phyloP scores from a whole-genome alignment of 1,140 invertebrate genomes.

The Olivierus martensii region DNA sequence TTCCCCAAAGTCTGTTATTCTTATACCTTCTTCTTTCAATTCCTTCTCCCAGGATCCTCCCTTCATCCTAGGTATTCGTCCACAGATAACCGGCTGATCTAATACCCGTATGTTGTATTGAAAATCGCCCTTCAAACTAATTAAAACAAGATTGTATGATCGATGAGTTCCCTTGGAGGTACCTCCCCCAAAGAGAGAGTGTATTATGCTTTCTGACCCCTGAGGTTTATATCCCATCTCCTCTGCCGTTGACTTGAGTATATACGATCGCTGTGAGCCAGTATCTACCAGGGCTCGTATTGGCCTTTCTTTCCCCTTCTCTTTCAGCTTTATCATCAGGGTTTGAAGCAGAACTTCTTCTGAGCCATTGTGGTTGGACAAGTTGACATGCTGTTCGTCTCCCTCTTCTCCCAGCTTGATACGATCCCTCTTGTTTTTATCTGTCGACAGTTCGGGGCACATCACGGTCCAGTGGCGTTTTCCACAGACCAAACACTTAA shows the following conservation, averaged over 20 bases:
- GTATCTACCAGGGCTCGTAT: neutral
- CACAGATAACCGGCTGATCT: too few species aligned
- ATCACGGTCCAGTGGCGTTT: constrained; percentile 1
- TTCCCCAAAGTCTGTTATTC: too few species aligned
- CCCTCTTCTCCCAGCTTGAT: neutral
- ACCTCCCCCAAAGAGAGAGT: neutral
- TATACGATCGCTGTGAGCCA: neutral
- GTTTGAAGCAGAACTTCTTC: neutral
- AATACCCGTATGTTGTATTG: too few species aligned
- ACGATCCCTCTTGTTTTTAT: neutral
- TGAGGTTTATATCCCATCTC: neutral
- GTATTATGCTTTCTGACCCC: neutral
- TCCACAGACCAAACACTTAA: neutral
- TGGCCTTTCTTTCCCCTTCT: neutral
- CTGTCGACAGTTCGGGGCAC: neutral
- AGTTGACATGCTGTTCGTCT: neutral
- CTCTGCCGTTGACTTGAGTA: neutral
- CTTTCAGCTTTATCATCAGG: neutral
- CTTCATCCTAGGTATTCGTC: too few species aligned
- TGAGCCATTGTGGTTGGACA: neutral
- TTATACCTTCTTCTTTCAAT: too few species aligned
- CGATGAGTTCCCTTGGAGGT: too few species aligned
- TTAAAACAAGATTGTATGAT: too few species aligned
- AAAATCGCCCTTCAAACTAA: too few species aligned
- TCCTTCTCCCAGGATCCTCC: too few species aligned